Base-by-base conservation (phyloP, 2,113 vertebrate genomes). In the Tychaedon coryphoeus region DNA sequence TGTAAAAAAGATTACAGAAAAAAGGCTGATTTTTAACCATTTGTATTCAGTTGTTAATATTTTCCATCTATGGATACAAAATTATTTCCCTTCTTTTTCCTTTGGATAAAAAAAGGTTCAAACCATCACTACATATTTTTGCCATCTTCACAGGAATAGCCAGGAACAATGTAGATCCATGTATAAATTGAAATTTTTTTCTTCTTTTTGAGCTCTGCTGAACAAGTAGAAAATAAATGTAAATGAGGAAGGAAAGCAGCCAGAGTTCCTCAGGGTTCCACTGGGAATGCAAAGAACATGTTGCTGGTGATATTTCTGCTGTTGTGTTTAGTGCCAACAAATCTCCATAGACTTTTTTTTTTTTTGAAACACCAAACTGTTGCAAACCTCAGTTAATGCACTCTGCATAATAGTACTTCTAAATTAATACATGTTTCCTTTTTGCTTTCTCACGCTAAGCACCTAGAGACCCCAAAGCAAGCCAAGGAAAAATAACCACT, bases 211-310 rank as follows among this genome's bases (percentile, higher is more conserved):
- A 94, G 78, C 43, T 69, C 70, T 90, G 56, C 34, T 91, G 61
- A 96, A 76, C 73, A 92, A 95, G 48, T 90, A 57, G 71, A 90
- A 96, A 92, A 88, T 84, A 88, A 83, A 95, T 94, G 82, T 65
- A 94, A 95, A 93, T 79, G 65, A 83, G 6, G 16, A 91, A 91
- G 51, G 42, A 93, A 95, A 94, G 48, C 33, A 96, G 48, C 7
- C 53, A 62, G 22, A 45, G 15, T 79, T 93, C 45, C 54, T 92
- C 51, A 36, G 36, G 8, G 4, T 70, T 94, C 65, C 82, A 72
- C 19, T 79, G 73, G 92, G 47, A 80, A 65, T 66, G 34, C 90
- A n/a, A 77, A 40, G n/a, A 90, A 71, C 90, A 83, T 76, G 53
- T 73, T 85, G 36, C 24, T 92, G 71, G 34, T 89, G 57, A 91